Evolutionary conservation across 2,113 vertebrate genomes (phyloP), one percentile per base, ranked within the genome.

Genomic region (Dolichotis patagonum): DNA sequence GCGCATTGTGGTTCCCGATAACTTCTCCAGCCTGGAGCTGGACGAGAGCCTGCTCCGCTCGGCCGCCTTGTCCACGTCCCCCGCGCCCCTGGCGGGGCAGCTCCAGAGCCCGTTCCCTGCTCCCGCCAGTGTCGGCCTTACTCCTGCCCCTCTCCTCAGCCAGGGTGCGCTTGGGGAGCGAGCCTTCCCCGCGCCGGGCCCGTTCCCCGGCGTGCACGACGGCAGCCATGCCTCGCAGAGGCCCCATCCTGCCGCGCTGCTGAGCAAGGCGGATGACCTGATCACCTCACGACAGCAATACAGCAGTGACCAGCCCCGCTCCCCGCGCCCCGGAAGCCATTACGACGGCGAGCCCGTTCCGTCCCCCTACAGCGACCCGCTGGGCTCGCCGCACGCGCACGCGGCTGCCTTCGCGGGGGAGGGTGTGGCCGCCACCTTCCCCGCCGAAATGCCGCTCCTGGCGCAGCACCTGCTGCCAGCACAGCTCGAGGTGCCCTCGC

Each of bases 301-400:
- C 98, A 98, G 98, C 98, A 99, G 99, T 98, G 99, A 99, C 96
- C 99, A 99, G 97, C 99, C 99, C 97, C 99, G 99, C 94, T 99
- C 99, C 92, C 99, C 99, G 91, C 99, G 99, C 92, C 99, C 99
- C 89, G 99, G 99, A 99, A 99, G 99, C 99, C 99, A 99, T 99
- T 99, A 99, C 97, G 99, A 99, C 98, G 99, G 99, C 46, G 99
- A 99, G 99, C 99, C 99, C 49, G 99, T 99, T 98, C 99, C 99
- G 93, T 99, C 99, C 90, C 99, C 99, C 58, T 99, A 99, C 98
- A 99, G 99, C 71, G 99, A 99, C 98, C 99, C 99, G 98, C 99
- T 99, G 97, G 99, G 99, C 94, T 99, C 99, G 81, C 99, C 99
- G 54, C 54, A 17, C 54, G 54, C 54, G 17, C 54, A 56, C 17